Conservation (phyloP, 2,888 invertebrate species). For the Pristionchus fissidentatus region DNA sequence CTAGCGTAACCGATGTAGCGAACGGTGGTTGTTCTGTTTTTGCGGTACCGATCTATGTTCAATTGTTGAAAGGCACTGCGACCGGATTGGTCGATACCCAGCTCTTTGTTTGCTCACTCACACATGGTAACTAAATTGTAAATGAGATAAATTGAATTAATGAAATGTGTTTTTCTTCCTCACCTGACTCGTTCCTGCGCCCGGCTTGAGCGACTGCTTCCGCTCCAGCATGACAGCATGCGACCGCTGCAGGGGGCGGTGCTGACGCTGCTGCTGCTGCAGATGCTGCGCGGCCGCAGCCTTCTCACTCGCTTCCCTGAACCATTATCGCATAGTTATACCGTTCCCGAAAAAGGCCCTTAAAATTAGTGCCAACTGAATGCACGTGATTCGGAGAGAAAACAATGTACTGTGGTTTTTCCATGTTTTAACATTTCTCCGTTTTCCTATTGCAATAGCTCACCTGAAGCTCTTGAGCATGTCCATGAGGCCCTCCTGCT, state of each 20-base stretch:
- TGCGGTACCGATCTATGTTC: no score
- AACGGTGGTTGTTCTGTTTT: no score
- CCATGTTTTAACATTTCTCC: neutral
- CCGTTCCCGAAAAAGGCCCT: neutral
- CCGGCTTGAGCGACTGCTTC: slow-evolving; percentile 23
- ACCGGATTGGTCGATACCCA: no score
- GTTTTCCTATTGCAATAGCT: neutral
- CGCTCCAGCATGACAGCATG: neutral
- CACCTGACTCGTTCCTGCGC: neutral
- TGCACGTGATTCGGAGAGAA: neutral
- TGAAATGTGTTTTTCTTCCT: neutral
- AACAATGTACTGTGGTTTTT: neutral
- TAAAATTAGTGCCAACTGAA: neutral
- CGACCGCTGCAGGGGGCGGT: neutral
- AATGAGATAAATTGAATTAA: no score
- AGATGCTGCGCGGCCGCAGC: neutral
- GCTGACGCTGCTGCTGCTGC: neutral
- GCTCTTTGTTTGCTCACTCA: no score
- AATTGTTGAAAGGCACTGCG: no score
- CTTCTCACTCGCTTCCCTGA: slow-evolving; percentile 16
- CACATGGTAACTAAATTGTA: no score
- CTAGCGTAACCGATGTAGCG: no score
- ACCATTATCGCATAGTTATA: neutral
- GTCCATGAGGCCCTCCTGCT: neutral
- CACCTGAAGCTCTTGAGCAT: slow-evolving; percentile 25